Evolutionary conservation across 2,888 invertebrate species (phyloP), one percentile per base, ranked within the genome.

Genomic region (Trileptium ribeirensis): DNA sequence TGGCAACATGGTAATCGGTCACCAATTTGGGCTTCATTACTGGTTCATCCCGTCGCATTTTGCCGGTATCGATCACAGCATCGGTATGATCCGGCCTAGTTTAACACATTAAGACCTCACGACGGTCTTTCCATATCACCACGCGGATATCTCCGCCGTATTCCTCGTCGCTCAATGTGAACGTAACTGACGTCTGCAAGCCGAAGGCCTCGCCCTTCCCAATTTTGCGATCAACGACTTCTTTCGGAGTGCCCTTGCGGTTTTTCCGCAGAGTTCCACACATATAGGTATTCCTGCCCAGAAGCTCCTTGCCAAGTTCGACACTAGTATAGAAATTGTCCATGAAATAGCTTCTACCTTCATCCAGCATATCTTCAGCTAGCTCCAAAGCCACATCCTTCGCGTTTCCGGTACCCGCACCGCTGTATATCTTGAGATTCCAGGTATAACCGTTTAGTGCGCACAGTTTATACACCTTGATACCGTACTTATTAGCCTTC

Each of bases 41-140:
- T 8, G 70, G 8, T 70, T n/a, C 70, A 70, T 85, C 81, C 81
- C 81, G 83, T 83, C 86, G 84, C 85, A 85, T 82, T 40, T 84
- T 81, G 36, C 36, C 38, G 79, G 3, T 37, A 15, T 82, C 82
- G 0, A 67, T 67, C 31, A 33, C 34, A 38, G 74, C 36, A 64
- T 36, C 74, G 67, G 74, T 79, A 38, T 74, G 79, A 38, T 86
- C 85, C 82, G 87, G 87, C 83, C 87, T 88, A 74, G 88, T 88
- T 3, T 87, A 87, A 36, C 87, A 84, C 81, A 85, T 84, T 83
- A 84, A 84, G 82, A 85, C 84, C 75, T 87, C 86, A 80, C 87
- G 85, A 78, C 87, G 87, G 80, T 88, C 88, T 79, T 84, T 84
- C 86, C 87, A 88, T 87, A 87, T 74, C 79, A 87, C 70, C 67